A percentile compares a stretch with the other conserved stretches of the same genome.
phyloP scores from a whole-genome alignment of 2,888 invertebrate genomes.

The Hirtodrosophila alboralis region DNA sequence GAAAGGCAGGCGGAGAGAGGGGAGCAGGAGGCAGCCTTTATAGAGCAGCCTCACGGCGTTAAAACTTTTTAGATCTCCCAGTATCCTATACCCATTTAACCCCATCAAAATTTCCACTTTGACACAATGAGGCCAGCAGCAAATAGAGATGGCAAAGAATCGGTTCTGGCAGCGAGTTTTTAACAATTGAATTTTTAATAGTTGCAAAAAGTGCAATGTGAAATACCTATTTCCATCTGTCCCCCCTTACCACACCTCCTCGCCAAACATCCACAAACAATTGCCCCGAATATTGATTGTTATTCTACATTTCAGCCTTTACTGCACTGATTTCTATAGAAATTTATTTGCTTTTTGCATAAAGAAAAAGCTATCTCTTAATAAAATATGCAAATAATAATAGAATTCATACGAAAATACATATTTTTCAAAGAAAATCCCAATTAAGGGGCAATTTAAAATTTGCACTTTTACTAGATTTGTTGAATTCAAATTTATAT shows the following conservation, averaged over 20 bases:
- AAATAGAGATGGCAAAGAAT: slow-evolving; percentile 18
- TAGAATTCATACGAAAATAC: too few relatives aligned
- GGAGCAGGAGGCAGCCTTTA: neutral
- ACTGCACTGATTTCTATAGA: slow-evolving; percentile 15
- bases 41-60: slow-evolving; percentile 23
- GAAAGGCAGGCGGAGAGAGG: neutral
- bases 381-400: slow-evolving; percentile 57
- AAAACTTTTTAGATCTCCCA: slow-evolving; percentile 36
- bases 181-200: slow-evolving; percentile 75
- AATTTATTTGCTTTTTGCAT: slow-evolving; percentile 18
- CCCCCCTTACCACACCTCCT: too few relatives aligned
- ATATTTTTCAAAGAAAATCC: too few relatives aligned
- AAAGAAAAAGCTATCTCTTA: slow-evolving; percentile 13
- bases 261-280: too few relatives aligned
- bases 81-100: slow-evolving; percentile 18
- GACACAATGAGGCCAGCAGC: slow-evolving; percentile 70
- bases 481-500: too few relatives aligned
- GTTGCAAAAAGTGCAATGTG: slow-evolving; percentile 42
- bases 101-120: slow-evolving; percentile 60
- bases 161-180: slow-evolving; percentile 41
- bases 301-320: slow-evolving; percentile 16
- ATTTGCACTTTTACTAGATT: too few relatives aligned
- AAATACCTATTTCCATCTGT: slow-evolving; percentile 3
- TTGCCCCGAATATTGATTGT: slow-evolving; percentile 39
- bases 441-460: too few relatives aligned